Evolutionary conservation across 35 echinoderm and acorn worm species (phyloP).

Genomic region (Anneissia japonica): DNA sequence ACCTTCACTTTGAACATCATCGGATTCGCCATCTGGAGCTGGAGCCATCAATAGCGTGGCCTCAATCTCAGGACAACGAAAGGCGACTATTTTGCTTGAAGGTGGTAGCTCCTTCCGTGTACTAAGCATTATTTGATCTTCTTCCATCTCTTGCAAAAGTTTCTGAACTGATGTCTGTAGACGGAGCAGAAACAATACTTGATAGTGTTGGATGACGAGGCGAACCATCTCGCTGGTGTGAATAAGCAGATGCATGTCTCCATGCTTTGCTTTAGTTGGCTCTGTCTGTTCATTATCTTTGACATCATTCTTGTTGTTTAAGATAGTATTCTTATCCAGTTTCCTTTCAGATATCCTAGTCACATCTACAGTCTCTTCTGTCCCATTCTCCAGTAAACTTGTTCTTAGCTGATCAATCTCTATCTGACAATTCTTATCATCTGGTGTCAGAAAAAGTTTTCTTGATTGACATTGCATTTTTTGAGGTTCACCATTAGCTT

Average conservation of each 20-base stretch:
- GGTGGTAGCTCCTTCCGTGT: slow-evolving; percentile 23
- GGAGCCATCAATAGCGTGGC: slow-evolving; percentile 43
- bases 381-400: background rate
- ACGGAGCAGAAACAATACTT: slow-evolving; percentile 82
- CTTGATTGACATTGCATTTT: background rate
- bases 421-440: background rate
- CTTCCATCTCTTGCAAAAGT: slow-evolving; percentile 53
- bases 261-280: background rate
- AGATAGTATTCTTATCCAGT: background rate
- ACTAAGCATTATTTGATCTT: slow-evolving; percentile 73
- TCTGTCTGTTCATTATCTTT: background rate
- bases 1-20: background rate
- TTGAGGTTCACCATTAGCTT: background rate
- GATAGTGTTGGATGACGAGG: slow-evolving; percentile 73
- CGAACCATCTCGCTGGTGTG: slow-evolving; percentile 29
- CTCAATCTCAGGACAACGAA: slow-evolving; percentile 49
- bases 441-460: background rate
- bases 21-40: slow-evolving; percentile 24
- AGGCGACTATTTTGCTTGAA: slow-evolving; percentile 46
- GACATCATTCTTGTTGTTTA: background rate
- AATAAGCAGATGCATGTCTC: slow-evolving; percentile 44
- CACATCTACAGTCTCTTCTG: background rate
- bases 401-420: background rate
- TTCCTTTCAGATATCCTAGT: background rate
- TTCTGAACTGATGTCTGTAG: slow-evolving; percentile 69